These are phyloP conservation scores for Rhyacichthys aspro DNA, from an alignment of 2,797 vertebrate species.

Conservation along the genomic window DNA sequence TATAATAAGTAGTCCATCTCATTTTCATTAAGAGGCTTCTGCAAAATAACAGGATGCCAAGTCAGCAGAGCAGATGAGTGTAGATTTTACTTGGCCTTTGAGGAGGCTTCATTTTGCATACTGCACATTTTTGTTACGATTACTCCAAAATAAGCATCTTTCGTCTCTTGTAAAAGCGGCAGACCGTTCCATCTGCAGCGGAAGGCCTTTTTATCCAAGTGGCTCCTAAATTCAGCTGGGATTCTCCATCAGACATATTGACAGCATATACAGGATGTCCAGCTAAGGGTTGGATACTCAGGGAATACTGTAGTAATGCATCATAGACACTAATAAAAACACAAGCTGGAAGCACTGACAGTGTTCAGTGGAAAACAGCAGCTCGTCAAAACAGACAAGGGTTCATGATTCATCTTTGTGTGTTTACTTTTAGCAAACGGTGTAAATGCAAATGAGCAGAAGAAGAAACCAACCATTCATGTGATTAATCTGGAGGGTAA, in stretches of 20 bases:
- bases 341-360: background rate
- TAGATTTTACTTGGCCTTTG: conserved; percentile 29
- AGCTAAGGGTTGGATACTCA: conserved; percentile 9
- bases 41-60: conserved; percentile 33
- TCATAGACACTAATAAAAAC: conserved; percentile 1
- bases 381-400: background rate
- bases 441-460: no score
- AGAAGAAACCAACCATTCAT: no score
- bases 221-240: conserved; percentile 6
- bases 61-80: conserved; percentile 34
- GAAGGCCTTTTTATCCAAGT: conserved; percentile 20
- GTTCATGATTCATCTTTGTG: no score
- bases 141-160: conserved; percentile 21
- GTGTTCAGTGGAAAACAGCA: background rate
- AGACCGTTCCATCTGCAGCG: conserved; percentile 2
- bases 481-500: no score
- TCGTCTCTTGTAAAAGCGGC: conserved; percentile 10
- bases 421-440: no score
- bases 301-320: conserved; percentile 14
- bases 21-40: background rate
- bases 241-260: conserved; percentile 13
- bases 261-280: conserved; percentile 8
- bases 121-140: conserved; percentile 17
- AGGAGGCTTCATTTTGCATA: conserved; percentile 28
- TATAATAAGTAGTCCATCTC: background rate